These are phyloP conservation scores for Lytechinus variegatus DNA, from an alignment of 35 echinoderm and acorn worm species.

Conservation along the genomic window DNA sequence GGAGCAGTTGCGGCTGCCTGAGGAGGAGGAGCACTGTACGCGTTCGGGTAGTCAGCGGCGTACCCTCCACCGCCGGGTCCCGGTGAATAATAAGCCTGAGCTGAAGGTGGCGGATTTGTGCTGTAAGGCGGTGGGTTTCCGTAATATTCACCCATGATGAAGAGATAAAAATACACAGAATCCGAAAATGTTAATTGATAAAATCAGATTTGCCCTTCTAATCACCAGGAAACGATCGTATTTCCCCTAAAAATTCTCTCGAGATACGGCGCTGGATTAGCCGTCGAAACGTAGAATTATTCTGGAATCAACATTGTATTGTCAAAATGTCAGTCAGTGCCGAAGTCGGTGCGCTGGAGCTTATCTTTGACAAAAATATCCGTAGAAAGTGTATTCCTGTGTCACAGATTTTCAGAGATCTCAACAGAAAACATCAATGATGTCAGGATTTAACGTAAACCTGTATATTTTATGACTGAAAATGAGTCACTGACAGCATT, in stretches of 20 bases:
- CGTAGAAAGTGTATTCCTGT: conserved; percentile 1
- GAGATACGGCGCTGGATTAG: background rate
- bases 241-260: background rate
- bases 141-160: conserved; percentile 45
- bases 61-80: background rate
- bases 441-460: background rate
- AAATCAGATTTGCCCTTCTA: conserved; percentile 12
- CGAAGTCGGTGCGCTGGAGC: no score
- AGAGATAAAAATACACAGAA: background rate
- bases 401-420: background rate
- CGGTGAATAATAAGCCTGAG: conserved; percentile 4
- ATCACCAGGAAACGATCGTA: conserved; percentile 1
- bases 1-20: conserved; percentile 8
- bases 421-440: background rate
- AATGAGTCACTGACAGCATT: no score
- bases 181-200: background rate
- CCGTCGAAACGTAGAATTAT: background rate
- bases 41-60: background rate
- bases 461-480: no score
- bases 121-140: conserved; percentile 44
- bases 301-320: background rate
- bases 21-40: conserved; percentile 5
- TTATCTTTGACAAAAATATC: background rate
- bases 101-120: conserved; percentile 35
- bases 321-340: background rate